These are phyloP conservation scores for Eugnorisma glareosa DNA, from an alignment of 2,888 invertebrate species.

Conservation along the genomic window DNA sequence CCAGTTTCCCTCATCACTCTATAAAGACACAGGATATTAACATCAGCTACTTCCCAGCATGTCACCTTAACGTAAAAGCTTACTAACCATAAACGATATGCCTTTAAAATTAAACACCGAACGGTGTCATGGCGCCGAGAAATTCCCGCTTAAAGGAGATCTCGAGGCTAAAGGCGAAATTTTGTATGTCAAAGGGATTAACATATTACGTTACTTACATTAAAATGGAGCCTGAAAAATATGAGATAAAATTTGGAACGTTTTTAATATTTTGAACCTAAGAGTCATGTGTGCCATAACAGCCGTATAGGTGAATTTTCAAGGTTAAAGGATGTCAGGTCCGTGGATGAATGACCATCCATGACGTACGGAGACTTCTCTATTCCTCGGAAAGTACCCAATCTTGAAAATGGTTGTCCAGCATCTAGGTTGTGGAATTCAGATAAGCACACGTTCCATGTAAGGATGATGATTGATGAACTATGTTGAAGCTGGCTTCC, in stretches of 20 bases:
- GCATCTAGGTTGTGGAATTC: no score
- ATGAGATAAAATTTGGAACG: background rate
- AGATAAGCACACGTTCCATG: no score
- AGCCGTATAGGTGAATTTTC: background rate
- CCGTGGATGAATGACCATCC: background rate
- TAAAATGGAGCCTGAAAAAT: slow-evolving; percentile 37
- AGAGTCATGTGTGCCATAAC: background rate
- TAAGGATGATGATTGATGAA: no score
- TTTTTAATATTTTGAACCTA: slow-evolving; percentile 3
- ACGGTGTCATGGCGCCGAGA: slow-evolving; percentile 21
- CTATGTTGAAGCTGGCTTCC: no score
- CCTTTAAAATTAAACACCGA: slow-evolving; percentile 30
- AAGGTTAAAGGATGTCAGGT: background rate
- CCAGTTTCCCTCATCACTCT: no score
- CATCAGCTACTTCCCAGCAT: background rate
- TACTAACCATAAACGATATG: background rate
- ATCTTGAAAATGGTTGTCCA: no score
- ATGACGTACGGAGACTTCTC: no score
- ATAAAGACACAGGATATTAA: background rate
- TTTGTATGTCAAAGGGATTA: slow-evolving; percentile 47
- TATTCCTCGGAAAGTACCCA: no score
- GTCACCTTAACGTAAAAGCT: background rate
- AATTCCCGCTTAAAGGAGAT: slow-evolving; percentile 27
- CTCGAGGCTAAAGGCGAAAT: slow-evolving; percentile 41
- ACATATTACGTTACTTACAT: slow-evolving; percentile 37